Evolutionary conservation across 2,888 invertebrate species (phyloP).

Genomic region (Tipula confusa): DNA sequence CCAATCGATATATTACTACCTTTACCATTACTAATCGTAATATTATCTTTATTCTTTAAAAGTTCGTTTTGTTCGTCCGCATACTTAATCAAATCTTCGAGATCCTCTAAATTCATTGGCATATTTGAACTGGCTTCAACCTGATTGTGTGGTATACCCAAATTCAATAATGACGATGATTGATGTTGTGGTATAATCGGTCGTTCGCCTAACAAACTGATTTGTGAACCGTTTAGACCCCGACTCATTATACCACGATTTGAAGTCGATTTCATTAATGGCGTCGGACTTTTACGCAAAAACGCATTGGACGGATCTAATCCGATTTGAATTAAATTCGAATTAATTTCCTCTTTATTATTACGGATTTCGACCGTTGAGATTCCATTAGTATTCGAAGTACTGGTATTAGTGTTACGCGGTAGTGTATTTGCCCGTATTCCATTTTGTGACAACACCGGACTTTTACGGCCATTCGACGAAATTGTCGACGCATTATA

Average conservation of each 20-base stretch:
- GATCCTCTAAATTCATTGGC: slow-evolving; percentile 64
- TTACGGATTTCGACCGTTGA: slow-evolving; percentile 51
- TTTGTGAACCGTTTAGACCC: slow-evolving; percentile 48
- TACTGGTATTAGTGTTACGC: slow-evolving; percentile 54
- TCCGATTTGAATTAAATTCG: slow-evolving; percentile 60
- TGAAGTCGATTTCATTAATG: slow-evolving; percentile 47
- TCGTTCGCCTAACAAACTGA: slow-evolving; percentile 45
- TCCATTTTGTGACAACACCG: slow-evolving; percentile 39
- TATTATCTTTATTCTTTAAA: slow-evolving; percentile 42
- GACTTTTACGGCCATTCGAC: slow-evolving; percentile 39
- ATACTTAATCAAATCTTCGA: slow-evolving; percentile 67
- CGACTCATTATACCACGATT: slow-evolving; percentile 34
- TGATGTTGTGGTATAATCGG: slow-evolving; percentile 41
- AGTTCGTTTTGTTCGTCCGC: slow-evolving; percentile 65
- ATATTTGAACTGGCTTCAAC: slow-evolving; percentile 43
- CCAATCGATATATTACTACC: slow-evolving; percentile 77
- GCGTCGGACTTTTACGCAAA: slow-evolving; percentile 51
- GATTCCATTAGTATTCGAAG: slow-evolving; percentile 54
- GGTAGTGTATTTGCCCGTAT: slow-evolving; percentile 66
- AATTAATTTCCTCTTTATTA: slow-evolving; percentile 51
- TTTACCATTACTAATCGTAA: slow-evolving; percentile 52
- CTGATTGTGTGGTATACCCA: slow-evolving; percentile 3
- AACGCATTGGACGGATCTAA: slow-evolving; percentile 57
- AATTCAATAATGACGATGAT: slow-evolving; percentile 30
- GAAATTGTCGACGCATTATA: slow-evolving; percentile 38